Base-by-base conservation (phyloP, 2,888 invertebrate species). In the Busseola fusca region DNA sequence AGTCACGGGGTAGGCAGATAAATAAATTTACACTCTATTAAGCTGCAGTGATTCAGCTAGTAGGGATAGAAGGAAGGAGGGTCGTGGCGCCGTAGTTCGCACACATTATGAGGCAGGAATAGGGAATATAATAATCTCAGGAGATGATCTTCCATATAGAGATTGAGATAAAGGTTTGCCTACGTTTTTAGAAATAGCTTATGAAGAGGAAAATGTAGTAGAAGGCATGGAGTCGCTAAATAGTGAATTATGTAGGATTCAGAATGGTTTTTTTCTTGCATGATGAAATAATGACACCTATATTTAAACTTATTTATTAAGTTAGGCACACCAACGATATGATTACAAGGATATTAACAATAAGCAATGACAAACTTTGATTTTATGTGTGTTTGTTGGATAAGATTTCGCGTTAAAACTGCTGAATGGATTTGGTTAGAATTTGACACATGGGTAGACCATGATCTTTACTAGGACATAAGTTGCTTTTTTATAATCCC, bases 11-110 rank as follows among this genome's bases (percentile, higher is more conserved):
- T 74, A 69, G 70, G 83, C 80, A 87, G 90, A 91, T 92, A 91
- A 90, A 90, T 91, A 90, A 89, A 91, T 92, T 92, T 91, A 90
- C 93, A 91, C 91, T 88, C 90, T 92, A 93, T 93, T 93, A 92
- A 87, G 84, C 85, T 71, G 83, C 84, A 85, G 89, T 93, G 93
- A 93, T 89, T 93, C 93, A 92, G 92, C 93, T 89, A 88, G 78
- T 83, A 84, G 86, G 81, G 76, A 73, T 37, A 73, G 80, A 77
- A 75, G 74, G 84, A 83, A 77, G 81, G 84, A 80, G 79, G 84
- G 83, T 67, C 30, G 79, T 74, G 72, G 71, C 74, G 73, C 70
- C 76, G 64, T 40, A 66, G 57, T 37, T 69, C 65, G 64, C 63
- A 77, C 81, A 70, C 57, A 69, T 81, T 77, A 77, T 68, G 56